Evolutionary conservation across 2,888 invertebrate species (phyloP), one percentile per base, ranked within the genome.

Genomic region (Physocephala rufipes): DNA sequence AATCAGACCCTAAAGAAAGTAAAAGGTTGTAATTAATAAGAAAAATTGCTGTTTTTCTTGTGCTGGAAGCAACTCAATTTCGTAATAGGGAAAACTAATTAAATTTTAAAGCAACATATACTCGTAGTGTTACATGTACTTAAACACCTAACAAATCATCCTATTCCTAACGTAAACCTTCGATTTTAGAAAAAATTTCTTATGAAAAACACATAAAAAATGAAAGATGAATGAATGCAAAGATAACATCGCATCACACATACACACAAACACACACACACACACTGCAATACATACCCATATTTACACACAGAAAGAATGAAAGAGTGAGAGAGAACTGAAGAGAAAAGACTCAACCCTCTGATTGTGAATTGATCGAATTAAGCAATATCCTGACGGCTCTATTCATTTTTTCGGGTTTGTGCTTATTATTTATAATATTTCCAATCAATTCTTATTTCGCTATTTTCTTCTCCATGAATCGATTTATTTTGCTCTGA

Each of bases 381-480:
- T 77, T 75, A 76, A 75, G 72, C 75, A 75, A 76, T 78, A 77
- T 78, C 76, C 78, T 74, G 74, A 59, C 58, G 72, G 9, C 36
- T 45, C 69, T 36, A 7, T 36, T 36, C 9, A 4, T 36, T 36
- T 36, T 36, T 36, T 36, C 9, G 5, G 4, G 36, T 63, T 72
- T n/a, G n/a, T n/a, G n/a, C n/a, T 67, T 68, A 73, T 30, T 74
- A 62, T 66, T 64, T 74, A 70, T 63, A 73, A 74, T 75, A 77
- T 75, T 76, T 77, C 76, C 77, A 74, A 71, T 67, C 63, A 45
- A 67, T 67, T 49, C 43, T 64, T 24, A 19, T 55, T 26, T 47
- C 47, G 43, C 21, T 62, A 53, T 58, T 43, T 62, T 16, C 16
- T 16, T 26, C 51, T 66, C 49, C 7, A 49, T 58, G 51, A 28